These are phyloP conservation scores for Vipera ursinii DNA, from an alignment of 2,797 vertebrate genomes.

Conservation along the genomic window DNA sequence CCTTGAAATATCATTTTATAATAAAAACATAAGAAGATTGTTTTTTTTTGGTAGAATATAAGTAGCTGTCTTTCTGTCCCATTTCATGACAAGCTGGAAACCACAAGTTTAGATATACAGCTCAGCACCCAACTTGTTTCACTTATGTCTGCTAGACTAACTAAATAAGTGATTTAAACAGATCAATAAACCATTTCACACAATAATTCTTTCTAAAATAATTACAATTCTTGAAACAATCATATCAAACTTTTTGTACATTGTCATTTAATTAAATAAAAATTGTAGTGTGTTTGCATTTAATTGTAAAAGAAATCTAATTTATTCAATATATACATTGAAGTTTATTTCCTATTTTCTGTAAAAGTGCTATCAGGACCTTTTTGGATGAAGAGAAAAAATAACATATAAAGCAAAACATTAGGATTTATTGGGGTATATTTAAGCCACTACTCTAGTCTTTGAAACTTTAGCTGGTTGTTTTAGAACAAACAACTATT, in stretches of 20 bases:
- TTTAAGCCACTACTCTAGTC: neutral
- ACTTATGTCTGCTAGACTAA: neutral
- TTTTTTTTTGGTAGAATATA: constrained; percentile 42
- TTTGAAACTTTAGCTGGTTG: neutral
- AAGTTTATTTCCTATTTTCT: neutral
- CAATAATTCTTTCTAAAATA: neutral
- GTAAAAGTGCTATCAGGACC: neutral
- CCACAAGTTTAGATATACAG: constrained; percentile 29
- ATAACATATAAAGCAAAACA: neutral
- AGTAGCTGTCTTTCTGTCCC: constrained; percentile 43
- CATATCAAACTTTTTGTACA: neutral
- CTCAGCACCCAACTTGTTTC: neutral
- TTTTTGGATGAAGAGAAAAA: neutral
- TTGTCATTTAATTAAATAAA: neutral
- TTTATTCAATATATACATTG: neutral
- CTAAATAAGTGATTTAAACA: neutral
- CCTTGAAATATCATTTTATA: neutral
- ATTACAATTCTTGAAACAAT: neutral
- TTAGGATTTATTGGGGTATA: neutral
- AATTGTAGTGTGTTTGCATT: neutral
- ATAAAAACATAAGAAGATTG: constrained; percentile 51
- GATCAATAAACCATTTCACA: neutral
- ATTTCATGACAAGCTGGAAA: constrained; percentile 26
- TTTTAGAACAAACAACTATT: neutral
- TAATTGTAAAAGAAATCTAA: neutral